Conservation (phyloP, 2,797 vertebrate species). For the Pangasius mekongensis region DNA sequence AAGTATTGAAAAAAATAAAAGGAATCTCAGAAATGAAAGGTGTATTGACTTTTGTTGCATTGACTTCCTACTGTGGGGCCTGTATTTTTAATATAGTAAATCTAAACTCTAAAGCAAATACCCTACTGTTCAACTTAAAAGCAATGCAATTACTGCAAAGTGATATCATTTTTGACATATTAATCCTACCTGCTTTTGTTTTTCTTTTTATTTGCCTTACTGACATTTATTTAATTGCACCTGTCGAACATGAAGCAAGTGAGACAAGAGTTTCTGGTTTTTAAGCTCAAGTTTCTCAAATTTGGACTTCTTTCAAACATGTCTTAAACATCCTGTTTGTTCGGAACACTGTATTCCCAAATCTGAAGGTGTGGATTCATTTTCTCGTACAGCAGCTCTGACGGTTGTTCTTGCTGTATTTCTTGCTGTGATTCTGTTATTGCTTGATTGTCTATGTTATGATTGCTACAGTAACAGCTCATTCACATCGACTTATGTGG, state of each 20-base stretch:
- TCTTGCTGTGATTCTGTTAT: background rate
- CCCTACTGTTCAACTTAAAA: no score
- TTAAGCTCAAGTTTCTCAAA: background rate
- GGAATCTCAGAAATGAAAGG: no score
- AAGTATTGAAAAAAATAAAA: no score
- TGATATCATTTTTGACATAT: no score
- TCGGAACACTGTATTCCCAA: background rate
- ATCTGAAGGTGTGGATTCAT: background rate
- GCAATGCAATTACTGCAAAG: no score
- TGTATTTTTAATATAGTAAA: no score
- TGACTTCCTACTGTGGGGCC: no score
- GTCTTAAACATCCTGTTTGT: background rate
- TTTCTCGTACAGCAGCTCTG: background rate
- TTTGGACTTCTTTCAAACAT: background rate
- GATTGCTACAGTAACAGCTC: background rate
- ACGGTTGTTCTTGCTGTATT: background rate
- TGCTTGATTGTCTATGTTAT: background rate
- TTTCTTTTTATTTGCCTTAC: no score
- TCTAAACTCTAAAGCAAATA: no score
- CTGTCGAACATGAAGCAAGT: background rate
- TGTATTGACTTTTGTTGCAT: no score
- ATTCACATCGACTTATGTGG: background rate
- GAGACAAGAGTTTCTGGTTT: background rate
- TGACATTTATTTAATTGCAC: no score
- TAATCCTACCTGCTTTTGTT: background rate